phyloP scores from a whole-genome alignment of 2,113 vertebrate species.

The Calyptommatus sinebrachiatus region DNA sequence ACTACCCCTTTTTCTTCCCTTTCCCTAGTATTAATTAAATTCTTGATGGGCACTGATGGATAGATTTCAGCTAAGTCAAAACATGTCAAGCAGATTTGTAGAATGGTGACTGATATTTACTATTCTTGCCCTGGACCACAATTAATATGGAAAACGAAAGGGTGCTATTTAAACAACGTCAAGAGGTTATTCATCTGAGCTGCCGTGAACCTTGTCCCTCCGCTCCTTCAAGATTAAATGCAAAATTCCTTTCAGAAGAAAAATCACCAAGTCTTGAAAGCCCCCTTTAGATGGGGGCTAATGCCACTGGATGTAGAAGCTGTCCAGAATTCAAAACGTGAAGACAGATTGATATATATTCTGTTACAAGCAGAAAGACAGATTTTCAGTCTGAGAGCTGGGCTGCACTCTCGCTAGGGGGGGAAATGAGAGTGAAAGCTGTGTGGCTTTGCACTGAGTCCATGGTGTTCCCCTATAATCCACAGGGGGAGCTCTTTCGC shows the following conservation, averaged over 20 bases:
- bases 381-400: too few species aligned
- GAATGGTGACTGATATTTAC: conserved; percentile 56
- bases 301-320: neutral
- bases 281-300: neutral
- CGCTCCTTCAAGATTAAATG: neutral
- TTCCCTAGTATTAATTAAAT: conserved; percentile 56
- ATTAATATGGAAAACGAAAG: conserved; percentile 58
- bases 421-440: too few species aligned
- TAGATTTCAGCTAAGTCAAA: conserved; percentile 54
- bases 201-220: neutral
- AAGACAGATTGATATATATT: too few species aligned
- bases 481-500: too few species aligned
- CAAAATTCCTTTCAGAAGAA: neutral
- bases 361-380: too few species aligned
- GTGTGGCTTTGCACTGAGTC: too few species aligned
- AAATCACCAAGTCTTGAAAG: neutral
- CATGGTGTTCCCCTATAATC: too few species aligned
- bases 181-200: conserved; percentile 50
- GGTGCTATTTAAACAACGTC: conserved; percentile 54
- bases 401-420: too few species aligned
- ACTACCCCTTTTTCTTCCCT: conserved; percentile 30
- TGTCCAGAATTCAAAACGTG: too few species aligned
- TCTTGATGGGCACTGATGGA: conserved; percentile 45
- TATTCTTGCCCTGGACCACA: conserved; percentile 53
- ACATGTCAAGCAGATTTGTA: conserved; percentile 61